Conservation (phyloP, 2,113 vertebrate species). For the Mugil cephalus region DNA sequence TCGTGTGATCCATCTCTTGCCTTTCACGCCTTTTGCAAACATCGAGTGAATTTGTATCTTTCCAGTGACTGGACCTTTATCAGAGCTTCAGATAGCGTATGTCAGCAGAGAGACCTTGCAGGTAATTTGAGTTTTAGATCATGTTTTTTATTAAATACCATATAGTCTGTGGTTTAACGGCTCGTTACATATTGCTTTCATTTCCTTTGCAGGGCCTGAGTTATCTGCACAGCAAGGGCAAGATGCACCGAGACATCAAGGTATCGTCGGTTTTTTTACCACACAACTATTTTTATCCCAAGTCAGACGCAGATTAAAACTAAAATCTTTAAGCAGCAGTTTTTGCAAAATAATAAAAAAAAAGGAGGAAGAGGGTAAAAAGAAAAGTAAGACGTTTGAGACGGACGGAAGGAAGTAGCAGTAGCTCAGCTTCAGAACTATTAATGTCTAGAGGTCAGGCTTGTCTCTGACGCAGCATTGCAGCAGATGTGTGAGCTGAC, state of each 20-base stretch:
- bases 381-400: too few species aligned
- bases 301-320: not conserved
- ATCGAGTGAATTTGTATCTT: conserved; percentile 6
- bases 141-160: not conserved
- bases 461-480: not conserved
- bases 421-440: not conserved
- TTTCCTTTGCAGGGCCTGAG: conserved; percentile 89
- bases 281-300: too few species aligned
- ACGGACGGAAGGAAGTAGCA: not conserved
- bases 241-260: conserved; percentile 99
- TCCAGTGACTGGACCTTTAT: conserved; percentile 94
- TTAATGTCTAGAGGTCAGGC: not conserved
- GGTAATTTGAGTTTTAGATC: conserved; percentile 79
- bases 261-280: too few species aligned
- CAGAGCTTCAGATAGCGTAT: conserved; percentile 95
- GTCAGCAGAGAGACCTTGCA: conserved; percentile 96
- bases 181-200: not conserved
- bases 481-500: conserved; percentile 24
- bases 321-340: not conserved
- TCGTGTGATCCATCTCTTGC: not conserved
- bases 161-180: not conserved
- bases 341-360: not conserved
- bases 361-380: too few species aligned
- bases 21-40: not conserved
- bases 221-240: conserved; percentile 95